Evolutionary conservation across 1,140 invertebrate genomes (phyloP).

Genomic region (Tachypleus tridentatus): DNA sequence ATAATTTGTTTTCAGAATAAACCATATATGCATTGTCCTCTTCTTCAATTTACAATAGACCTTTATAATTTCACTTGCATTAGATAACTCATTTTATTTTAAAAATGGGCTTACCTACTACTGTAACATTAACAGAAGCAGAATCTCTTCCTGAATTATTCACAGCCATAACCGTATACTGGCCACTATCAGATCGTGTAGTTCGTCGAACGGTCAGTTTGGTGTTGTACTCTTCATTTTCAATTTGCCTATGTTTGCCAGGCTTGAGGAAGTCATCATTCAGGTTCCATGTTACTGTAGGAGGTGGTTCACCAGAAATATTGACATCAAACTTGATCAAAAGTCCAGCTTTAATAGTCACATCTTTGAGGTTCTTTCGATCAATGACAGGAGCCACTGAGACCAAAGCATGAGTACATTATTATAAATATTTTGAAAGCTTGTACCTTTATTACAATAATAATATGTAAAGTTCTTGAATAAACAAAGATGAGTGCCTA

Average conservation of each 20-base stretch:
- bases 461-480: no score
- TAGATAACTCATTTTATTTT: slow-evolving; percentile 72
- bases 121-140: slow-evolving; percentile 79
- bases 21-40: no score
- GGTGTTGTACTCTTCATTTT: slow-evolving; percentile 77
- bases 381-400: slow-evolving; percentile 89
- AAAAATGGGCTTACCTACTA: slow-evolving; percentile 55
- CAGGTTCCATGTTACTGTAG: slow-evolving; percentile 76
- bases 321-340: slow-evolving; percentile 84
- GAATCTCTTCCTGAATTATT: slow-evolving; percentile 88
- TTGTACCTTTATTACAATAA: background rate
- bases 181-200: slow-evolving; percentile 74
- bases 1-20: no score
- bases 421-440: slow-evolving; percentile 1
- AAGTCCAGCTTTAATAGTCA: slow-evolving; percentile 79
- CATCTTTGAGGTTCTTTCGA: slow-evolving; percentile 69
- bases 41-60: no score
- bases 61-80: slow-evolving; percentile 22
- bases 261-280: slow-evolving; percentile 35
- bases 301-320: slow-evolving; percentile 81
- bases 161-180: slow-evolving; percentile 80
- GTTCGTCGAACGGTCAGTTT: slow-evolving; percentile 74
- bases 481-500: no score
- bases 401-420: slow-evolving; percentile 7
- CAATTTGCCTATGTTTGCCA: slow-evolving; percentile 38